phyloP scores from a whole-genome alignment of 2,113 vertebrate genomes.

The Oxyura jamaicensis region DNA sequence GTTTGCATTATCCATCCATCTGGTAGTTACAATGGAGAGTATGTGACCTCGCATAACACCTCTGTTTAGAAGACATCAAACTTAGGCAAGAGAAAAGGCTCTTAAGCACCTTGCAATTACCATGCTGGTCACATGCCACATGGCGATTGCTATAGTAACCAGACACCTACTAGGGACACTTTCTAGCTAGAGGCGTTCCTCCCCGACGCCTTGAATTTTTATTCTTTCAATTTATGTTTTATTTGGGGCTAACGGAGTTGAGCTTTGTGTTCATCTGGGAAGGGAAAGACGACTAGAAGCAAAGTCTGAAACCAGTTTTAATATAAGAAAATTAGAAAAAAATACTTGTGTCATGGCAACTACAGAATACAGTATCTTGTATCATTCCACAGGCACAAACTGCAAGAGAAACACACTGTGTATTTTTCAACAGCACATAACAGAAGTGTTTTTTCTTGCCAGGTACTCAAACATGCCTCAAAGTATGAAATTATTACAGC shows the following conservation, averaged over 20 bases:
- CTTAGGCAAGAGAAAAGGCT: neutral
- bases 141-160: slow-evolving; percentile 61
- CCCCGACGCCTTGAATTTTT: neutral
- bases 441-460: neutral
- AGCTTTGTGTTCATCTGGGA: neutral
- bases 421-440: neutral
- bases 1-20: neutral
- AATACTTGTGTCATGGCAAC: neutral
- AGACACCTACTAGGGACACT: slow-evolving; percentile 43
- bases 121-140: slow-evolving; percentile 23
- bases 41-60: neutral
- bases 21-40: neutral
- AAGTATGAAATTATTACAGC: neutral
- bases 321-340: neutral
- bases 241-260: neutral
- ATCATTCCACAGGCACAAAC: neutral
- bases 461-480: neutral
- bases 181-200: slow-evolving; percentile 16
- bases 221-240: neutral
- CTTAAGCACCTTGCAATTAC: neutral
- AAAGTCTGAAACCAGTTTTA: neutral
- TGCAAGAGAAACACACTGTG: neutral
- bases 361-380: neutral
- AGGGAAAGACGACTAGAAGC: neutral
- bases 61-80: neutral